Evolutionary conservation across 2,797 vertebrate genomes (phyloP).

Genomic region (Alfaro cultratus): DNA sequence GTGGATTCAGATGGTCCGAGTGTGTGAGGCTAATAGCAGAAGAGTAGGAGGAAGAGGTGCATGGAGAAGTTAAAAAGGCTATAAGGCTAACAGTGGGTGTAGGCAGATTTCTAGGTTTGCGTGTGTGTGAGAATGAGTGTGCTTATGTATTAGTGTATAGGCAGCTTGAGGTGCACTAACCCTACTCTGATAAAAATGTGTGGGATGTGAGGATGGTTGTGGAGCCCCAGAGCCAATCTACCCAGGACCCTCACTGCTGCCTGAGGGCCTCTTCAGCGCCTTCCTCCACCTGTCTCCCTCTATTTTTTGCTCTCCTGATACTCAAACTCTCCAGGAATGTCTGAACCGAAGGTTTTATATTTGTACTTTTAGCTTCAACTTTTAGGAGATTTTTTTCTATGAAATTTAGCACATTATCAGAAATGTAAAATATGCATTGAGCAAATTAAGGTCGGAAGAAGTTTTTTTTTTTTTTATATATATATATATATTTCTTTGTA

Average conservation of each 20-base stretch:
- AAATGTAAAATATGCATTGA: neutral
- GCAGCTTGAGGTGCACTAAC: constrained; percentile 48
- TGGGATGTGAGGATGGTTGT: constrained; percentile 64
- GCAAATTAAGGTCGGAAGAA: neutral
- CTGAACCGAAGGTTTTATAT: constrained; percentile 4
- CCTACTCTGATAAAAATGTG: constrained; percentile 64
- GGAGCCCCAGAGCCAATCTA: constrained; percentile 62
- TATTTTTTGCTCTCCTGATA: constrained; percentile 46
- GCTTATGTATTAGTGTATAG: constrained; percentile 44
- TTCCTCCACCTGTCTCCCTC: constrained; percentile 56
- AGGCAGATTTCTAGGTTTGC: constrained; percentile 56
- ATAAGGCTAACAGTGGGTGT: constrained; percentile 59
- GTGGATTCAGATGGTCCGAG: constrained; percentile 68
- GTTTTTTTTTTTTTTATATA: neutral
- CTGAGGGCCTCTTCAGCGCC: constrained; percentile 60
- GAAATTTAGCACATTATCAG: neutral
- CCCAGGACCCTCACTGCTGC: constrained; percentile 61
- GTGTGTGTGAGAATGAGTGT: constrained; percentile 35
- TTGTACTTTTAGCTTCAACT: constrained; percentile 14
- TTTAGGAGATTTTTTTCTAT: neutral
- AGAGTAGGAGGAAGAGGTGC: constrained; percentile 74
- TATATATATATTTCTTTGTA: neutral
- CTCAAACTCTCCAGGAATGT: constrained; percentile 44
- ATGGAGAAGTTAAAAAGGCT: constrained; percentile 64
- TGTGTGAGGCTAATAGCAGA: constrained; percentile 71